phyloP scores from a whole-genome alignment of 1,140 invertebrate genomes.

The Centruroides vittatus region DNA sequence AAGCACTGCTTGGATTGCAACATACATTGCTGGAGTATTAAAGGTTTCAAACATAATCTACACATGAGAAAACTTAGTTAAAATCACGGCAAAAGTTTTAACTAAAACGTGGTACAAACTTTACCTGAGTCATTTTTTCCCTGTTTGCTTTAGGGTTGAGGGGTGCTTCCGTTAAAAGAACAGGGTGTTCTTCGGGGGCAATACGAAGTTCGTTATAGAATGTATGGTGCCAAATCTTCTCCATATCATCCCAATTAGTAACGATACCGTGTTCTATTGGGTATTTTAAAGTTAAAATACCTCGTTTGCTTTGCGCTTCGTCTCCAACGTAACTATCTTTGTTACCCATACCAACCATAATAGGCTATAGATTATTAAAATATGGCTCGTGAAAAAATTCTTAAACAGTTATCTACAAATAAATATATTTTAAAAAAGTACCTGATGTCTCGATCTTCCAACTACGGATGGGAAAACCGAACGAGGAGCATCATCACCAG shows the following conservation, averaged over 20 bases:
- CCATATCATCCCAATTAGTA: constrained; percentile 41
- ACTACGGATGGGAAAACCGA: constrained; percentile 32
- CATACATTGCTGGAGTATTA: constrained; percentile 84
- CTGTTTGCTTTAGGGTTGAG: constrained; percentile 37
- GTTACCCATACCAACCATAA: too few species aligned
- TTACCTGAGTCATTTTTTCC: constrained; percentile 29
- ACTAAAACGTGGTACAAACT: too few species aligned
- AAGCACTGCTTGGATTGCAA: constrained; percentile 80
- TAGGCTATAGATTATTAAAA: too few species aligned
- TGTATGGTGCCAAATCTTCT: constrained; percentile 37
- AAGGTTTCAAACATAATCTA: constrained; percentile 47
- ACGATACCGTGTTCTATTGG: constrained; percentile 40
- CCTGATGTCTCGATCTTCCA: constrained; percentile 27
- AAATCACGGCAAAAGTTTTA: too few species aligned
- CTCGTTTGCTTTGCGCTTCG: constrained; percentile 28
- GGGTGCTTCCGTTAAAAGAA: constrained; percentile 32
- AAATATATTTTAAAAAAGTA: not conserved
- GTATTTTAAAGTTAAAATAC: constrained; percentile 37
- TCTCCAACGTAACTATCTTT: constrained; percentile 35
- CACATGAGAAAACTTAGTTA: too few species aligned
- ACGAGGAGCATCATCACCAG: constrained; percentile 34
- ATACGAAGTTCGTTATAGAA: constrained; percentile 41
- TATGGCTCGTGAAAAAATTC: too few species aligned
- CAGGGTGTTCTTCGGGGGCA: constrained; percentile 36
- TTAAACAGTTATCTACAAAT: too few species aligned